Evolutionary conservation across 2,113 vertebrate species (phyloP), one percentile per base, ranked within the genome.

Genomic region (Entomyzon cyanotis): DNA sequence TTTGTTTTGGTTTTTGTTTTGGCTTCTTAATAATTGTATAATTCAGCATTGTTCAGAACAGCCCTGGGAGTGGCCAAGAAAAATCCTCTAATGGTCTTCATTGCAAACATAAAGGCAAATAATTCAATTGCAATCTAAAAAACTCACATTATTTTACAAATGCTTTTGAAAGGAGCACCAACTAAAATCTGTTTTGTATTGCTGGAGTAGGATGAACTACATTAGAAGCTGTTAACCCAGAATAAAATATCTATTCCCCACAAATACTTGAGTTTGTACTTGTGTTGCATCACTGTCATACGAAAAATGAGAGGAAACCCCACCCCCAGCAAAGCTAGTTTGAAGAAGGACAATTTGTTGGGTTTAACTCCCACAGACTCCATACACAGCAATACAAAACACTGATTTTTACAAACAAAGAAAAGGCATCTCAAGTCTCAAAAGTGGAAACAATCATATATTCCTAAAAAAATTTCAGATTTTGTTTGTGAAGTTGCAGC

Each of bases 321-420:
- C 15, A n/a, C 3, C 3, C 4, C 8, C 17, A n/a, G 4, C 0
- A 39, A 33, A 80, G 69, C 1, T 27, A 77, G 17, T 52, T 28
- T 58, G 22, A 70, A 67, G 31, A 88, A 55, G 49, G 50, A 53
- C 30, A 62, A 62, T 30, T 28, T 55, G 2, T 53, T 55, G 0
- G 47, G 18, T 64, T 84, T 80, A 83, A 65, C 14, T 73, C 21
- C 41, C 44, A 41, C 25, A 79, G 22, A 56, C 8, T 77, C 9
- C 39, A 31, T 27, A 69, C 4, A 50, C 0, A 3, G 37, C 37
- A 92, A 88, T 12, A 75, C 5, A 52, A 76, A 91, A 28, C 18
- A 68, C 0, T 14, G 60, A 41, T 37, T 87, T 84, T 69, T 62
- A 83, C 17, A 73, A 73, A 47, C 37, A 74, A 77, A 28, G 23